Percentiles rank a stretch among this genome's conserved stretches.
Conservation (phyloP, 2,113 vertebrate genomes). For the Ailurus styani region DNA sequence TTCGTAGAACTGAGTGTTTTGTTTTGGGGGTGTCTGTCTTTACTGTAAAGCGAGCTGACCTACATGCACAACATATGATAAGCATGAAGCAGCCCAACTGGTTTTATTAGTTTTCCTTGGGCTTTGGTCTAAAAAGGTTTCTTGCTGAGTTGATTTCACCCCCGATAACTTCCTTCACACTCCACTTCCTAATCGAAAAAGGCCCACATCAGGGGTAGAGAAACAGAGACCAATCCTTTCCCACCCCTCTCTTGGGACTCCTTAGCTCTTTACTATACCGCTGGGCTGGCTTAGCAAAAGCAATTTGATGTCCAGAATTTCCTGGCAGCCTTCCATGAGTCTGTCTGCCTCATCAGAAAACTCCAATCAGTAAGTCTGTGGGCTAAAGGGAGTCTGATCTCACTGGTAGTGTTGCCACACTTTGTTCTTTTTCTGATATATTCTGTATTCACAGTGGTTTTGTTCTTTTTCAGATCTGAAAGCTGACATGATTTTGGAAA, state of each 20-base stretch:
- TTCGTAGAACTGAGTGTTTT: neutral
- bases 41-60: conserved; percentile 14
- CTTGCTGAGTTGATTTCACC: conserved; percentile 65
- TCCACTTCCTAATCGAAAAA: conserved; percentile 63
- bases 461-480: neutral
- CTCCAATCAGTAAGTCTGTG: conserved; percentile 52
- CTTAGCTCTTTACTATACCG: conserved; percentile 52
- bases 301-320: conserved; percentile 69
- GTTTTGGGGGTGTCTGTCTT: conserved; percentile 21
- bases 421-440: conserved; percentile 51
- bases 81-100: conserved; percentile 51
- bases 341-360: conserved; percentile 71
- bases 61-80: neutral
- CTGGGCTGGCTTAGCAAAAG: conserved; percentile 67
- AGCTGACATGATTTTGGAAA: conserved; percentile 29
- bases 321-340: conserved; percentile 50
- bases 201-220: conserved; percentile 56
- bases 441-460: neutral
- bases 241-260: conserved; percentile 63
- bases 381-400: conserved; percentile 54
- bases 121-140: conserved; percentile 59
- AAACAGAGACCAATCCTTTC: conserved; percentile 61
- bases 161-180: conserved; percentile 61
- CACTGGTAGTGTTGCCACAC: conserved; percentile 14
- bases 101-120: conserved; percentile 58